These are phyloP conservation scores for Acrossocheilus wenchowensis DNA, from an alignment of 2,797 vertebrate species.

Conservation along the genomic window DNA sequence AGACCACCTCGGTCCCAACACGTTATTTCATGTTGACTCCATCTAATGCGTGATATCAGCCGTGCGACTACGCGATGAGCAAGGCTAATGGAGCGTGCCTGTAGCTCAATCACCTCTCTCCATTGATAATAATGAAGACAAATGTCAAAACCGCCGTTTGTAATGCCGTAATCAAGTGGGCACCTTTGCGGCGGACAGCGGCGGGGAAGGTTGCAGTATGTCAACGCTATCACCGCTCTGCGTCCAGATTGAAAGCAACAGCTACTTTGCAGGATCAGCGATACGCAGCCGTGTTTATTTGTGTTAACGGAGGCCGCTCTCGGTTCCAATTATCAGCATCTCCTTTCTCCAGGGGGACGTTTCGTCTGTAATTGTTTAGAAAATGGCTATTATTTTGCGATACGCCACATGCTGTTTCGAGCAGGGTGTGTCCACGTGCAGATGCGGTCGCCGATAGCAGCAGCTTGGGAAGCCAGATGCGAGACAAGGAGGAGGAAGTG, in stretches of 20 bases:
- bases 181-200: conserved; percentile 69
- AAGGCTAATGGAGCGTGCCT: conserved; percentile 82
- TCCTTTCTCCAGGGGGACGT: conserved; percentile 56
- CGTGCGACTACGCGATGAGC: conserved; percentile 81
- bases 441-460: conserved; percentile 71
- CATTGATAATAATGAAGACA: conserved; percentile 88
- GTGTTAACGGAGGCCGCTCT: conserved; percentile 48
- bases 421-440: conserved; percentile 55
- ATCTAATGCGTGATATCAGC: conserved; percentile 83
- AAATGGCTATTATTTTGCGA: conserved; percentile 63
- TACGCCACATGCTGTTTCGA: conserved; percentile 63
- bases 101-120: conserved; percentile 82
- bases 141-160: conserved; percentile 85
- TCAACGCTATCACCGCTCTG: conserved; percentile 42
- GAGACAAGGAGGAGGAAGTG: conserved; percentile 69
- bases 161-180: conserved; percentile 82
- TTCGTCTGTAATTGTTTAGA: conserved; percentile 60
- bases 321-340: conserved; percentile 61
- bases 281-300: conserved; percentile 40
- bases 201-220: conserved; percentile 65
- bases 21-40: conserved; percentile 81
- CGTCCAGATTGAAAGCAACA: conserved; percentile 46
- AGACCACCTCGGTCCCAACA: conserved; percentile 73
- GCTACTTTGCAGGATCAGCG: conserved; percentile 41
- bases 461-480: conserved; percentile 78